A percentile compares a stretch with the other conserved stretches of the same genome.
These are phyloP conservation scores for Neotoxoptera formosana DNA, from an alignment of 1,140 invertebrate species.

Conservation along the genomic window DNA sequence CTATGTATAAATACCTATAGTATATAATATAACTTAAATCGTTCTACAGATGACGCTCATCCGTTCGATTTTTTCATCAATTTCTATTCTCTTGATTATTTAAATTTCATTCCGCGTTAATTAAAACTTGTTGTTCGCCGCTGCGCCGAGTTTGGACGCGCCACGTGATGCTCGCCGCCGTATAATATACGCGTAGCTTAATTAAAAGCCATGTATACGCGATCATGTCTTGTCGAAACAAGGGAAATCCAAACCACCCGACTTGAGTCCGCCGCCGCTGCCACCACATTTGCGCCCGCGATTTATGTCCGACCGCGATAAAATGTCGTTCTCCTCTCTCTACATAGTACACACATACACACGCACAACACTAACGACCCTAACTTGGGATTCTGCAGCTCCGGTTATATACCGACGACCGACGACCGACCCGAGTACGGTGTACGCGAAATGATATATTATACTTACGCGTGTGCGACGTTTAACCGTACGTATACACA, in stretches of 20 bases:
- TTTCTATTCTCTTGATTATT: conserved; percentile 12
- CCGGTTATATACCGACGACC: background rate
- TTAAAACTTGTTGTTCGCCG: background rate
- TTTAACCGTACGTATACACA: background rate
- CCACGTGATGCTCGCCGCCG: background rate
- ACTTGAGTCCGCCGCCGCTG: background rate
- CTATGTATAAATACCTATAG: background rate
- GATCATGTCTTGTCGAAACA: conserved; percentile 11
- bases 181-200: background rate
- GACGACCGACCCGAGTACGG: background rate
- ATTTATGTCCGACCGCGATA: conserved; percentile 34
- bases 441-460: background rate
- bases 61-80: background rate
- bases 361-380: background rate
- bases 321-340: background rate
- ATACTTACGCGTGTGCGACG: background rate
- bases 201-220: conserved; percentile 28
- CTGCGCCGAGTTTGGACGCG: background rate
- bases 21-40: no score
- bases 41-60: background rate
- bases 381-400: background rate
- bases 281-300: background rate
- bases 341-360: background rate
- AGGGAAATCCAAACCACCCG: conserved; percentile 29
- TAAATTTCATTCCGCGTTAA: background rate